Evolutionary conservation across 2,888 invertebrate species (phyloP).

Genomic region (Callosobruchus maculatus): DNA sequence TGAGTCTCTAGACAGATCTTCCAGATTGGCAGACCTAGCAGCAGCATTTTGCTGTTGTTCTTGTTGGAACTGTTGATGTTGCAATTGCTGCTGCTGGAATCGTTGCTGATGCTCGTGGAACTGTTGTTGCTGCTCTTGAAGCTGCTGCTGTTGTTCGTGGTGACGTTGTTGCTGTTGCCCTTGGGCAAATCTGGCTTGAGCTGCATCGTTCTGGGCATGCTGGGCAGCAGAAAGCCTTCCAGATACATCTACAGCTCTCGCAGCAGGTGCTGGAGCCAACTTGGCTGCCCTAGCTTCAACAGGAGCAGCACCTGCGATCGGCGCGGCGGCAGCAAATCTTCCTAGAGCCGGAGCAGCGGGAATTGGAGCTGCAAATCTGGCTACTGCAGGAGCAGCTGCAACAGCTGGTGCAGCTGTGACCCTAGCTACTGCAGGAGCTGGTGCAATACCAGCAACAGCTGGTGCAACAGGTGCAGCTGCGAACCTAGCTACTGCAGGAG

Average conservation of each 20-base stretch:
- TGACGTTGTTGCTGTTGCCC: background rate
- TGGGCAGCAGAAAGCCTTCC: background rate
- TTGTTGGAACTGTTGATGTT: background rate
- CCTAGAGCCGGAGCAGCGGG: background rate
- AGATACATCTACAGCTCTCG: background rate
- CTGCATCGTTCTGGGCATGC: background rate
- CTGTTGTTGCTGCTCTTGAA: background rate
- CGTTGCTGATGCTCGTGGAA: background rate
- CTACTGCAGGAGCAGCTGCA: background rate
- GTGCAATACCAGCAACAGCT: background rate
- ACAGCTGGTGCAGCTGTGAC: background rate
- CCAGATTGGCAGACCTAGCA: background rate
- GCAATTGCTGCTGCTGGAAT: background rate
- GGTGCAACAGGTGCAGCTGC: background rate
- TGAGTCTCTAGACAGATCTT: background rate
- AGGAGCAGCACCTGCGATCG: background rate
- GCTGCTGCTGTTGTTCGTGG: background rate
- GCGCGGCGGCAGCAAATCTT: background rate
- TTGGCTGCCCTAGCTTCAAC: background rate
- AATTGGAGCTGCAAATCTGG: background rate
- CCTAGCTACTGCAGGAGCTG: background rate
- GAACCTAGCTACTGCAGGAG: no score
- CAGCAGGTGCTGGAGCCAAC: background rate
- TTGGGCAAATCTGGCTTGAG: background rate
- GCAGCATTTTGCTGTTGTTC: background rate